phyloP scores from a whole-genome alignment of 2,113 vertebrate genomes.

The Ariopsis seemanni region DNA sequence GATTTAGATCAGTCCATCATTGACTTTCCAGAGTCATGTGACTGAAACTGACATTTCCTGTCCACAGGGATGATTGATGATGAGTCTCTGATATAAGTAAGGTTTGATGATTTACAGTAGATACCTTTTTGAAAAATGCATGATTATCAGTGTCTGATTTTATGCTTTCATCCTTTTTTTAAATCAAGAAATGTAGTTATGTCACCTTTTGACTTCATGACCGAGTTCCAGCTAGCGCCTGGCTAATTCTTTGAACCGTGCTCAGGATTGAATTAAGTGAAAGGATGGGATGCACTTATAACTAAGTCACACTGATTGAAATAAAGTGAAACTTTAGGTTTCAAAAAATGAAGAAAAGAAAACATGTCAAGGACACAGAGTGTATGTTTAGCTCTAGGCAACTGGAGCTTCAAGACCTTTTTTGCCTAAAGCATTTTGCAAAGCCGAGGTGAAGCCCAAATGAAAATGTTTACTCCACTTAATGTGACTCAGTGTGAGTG shows the following conservation, averaged over 20 bases:
- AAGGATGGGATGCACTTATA: neutral
- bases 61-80: neutral
- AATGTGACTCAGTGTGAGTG: constrained; percentile 31
- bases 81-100: neutral
- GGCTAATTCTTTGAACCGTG: neutral
- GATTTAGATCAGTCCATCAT: neutral
- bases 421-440: constrained; percentile 23
- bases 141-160: neutral
- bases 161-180: neutral
- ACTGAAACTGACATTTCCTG: neutral
- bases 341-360: neutral
- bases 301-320: constrained; percentile 6
- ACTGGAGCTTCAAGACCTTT: neutral
- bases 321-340: constrained; percentile 21
- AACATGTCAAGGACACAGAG: neutral
- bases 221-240: neutral
- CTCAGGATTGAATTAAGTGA: neutral
- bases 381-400: constrained; percentile 23
- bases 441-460: constrained; percentile 2
- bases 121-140: neutral
- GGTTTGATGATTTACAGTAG: neutral
- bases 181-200: neutral
- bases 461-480: constrained; percentile 34
- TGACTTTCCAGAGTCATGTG: neutral
- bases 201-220: neutral